Evolutionary conservation across 1,140 invertebrate genomes (phyloP).

Genomic region (Conus ventricosus): DNA sequence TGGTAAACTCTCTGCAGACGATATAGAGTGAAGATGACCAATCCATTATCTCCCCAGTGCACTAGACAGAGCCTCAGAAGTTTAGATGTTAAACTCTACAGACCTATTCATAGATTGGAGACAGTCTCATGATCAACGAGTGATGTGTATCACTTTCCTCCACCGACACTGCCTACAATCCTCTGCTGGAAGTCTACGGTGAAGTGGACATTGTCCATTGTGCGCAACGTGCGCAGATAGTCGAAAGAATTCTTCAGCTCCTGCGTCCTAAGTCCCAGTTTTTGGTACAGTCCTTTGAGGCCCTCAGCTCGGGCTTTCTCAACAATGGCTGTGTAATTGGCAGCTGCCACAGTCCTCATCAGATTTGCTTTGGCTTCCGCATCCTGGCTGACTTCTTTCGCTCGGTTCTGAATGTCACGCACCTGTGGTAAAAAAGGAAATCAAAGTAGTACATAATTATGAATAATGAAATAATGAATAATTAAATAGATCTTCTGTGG

Average conservation of each 20-base stretch:
- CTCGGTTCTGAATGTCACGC: conserved; percentile 60
- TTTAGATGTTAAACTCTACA: too few species aligned
- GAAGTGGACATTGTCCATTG: conserved; percentile 59
- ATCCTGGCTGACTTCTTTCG: conserved; percentile 56
- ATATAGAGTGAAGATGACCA: too few species aligned
- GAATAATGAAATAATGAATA: too few species aligned
- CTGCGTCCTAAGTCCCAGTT: conserved; percentile 51
- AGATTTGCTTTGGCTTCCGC: conserved; percentile 51
- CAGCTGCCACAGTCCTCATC: conserved; percentile 48
- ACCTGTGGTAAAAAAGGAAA: conserved; percentile 45
- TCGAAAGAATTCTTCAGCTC: conserved; percentile 65
- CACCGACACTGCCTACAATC: conserved; percentile 57
- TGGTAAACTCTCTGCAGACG: too few species aligned
- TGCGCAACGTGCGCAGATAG: conserved; percentile 64
- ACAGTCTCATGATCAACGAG: too few species aligned
- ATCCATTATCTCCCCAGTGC: too few species aligned
- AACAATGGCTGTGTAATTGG: conserved; percentile 60
- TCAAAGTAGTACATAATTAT: too few species aligned
- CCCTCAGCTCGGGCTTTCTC: conserved; percentile 62
- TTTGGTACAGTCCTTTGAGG: conserved; percentile 56
- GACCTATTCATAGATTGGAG: too few species aligned
- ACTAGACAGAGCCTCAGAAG: too few species aligned
- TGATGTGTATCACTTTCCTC: neutral
- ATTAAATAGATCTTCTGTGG: too few species aligned
- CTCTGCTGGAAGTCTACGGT: conserved; percentile 68